These are phyloP conservation scores for Tinea pellionella DNA, from an alignment of 2,888 invertebrate genomes.

Conservation along the genomic window DNA sequence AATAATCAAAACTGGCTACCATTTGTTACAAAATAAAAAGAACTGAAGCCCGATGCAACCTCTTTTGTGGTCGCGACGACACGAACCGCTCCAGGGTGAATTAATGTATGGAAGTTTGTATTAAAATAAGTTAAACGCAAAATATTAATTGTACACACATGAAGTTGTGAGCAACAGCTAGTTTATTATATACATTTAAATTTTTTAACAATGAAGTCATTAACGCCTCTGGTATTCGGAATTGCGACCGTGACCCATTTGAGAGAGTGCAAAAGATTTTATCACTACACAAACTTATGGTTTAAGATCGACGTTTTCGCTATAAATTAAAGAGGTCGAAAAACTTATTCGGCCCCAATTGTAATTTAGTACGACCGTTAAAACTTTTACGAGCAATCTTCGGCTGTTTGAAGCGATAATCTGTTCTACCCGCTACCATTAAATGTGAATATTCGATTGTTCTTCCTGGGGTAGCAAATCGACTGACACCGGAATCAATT, in stretches of 20 bases:
- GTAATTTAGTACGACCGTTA: conserved; percentile 49
- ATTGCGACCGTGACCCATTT: conserved; percentile 1
- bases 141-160: too few species aligned
- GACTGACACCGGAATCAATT: conserved; percentile 16
- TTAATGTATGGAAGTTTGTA: too few species aligned
- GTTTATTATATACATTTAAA: too few species aligned
- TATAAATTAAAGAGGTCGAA: conserved; percentile 44
- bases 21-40: too few species aligned
- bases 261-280: background rate
- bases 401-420: conserved; percentile 36
- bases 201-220: too few species aligned
- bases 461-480: conserved; percentile 15
- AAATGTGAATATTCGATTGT: conserved; percentile 19
- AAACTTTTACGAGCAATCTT: conserved; percentile 54
- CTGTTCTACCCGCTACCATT: conserved; percentile 35
- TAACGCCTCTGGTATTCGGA: background rate
- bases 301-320: conserved; percentile 27
- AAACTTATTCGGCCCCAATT: conserved; percentile 42
- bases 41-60: too few species aligned
- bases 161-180: too few species aligned
- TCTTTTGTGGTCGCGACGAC: too few species aligned
- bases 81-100: too few species aligned
- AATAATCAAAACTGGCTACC: too few species aligned
- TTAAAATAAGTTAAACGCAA: too few species aligned
- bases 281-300: conserved; percentile 24